Percentiles rank a stretch among this genome's conserved stretches.
Evolutionary conservation across 2,888 invertebrate species (phyloP).

Genomic region (Rhodophaea formosa): DNA sequence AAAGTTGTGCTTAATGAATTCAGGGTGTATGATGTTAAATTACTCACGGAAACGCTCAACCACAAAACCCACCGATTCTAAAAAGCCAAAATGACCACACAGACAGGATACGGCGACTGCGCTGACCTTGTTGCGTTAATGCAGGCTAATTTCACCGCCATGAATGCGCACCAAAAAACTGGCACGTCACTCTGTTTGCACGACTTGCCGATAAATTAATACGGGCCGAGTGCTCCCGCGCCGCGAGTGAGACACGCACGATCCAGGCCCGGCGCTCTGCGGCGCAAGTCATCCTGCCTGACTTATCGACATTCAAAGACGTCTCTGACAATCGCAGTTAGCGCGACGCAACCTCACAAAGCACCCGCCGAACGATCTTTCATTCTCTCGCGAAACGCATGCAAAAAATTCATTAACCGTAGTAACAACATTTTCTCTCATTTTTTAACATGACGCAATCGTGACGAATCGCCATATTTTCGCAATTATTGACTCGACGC

Average conservation of each 20-base stretch:
- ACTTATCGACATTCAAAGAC: conserved; percentile 31
- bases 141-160: conserved; percentile 76
- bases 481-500: conserved; percentile 29
- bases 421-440: background rate
- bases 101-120: conserved; percentile 49
- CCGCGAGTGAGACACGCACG: conserved; percentile 56
- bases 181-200: conserved; percentile 74
- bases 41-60: conserved; percentile 55
- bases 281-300: conserved; percentile 42
- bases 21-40: conserved; percentile 23
- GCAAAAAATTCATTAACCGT: conserved; percentile 46
- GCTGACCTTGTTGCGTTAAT: conserved; percentile 77
- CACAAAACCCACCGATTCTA: conserved; percentile 55
- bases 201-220: conserved; percentile 75
- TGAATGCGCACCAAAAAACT: conserved; percentile 66
- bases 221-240: conserved; percentile 58
- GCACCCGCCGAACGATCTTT: conserved; percentile 39
- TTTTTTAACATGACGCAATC: conserved; percentile 28
- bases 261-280: conserved; percentile 27
- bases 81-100: conserved; percentile 55
- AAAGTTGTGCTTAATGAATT: conserved; percentile 10
- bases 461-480: conserved; percentile 51
- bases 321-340: conserved; percentile 21
- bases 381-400: conserved; percentile 42
- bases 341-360: conserved; percentile 35